Evolutionary conservation across 2,113 vertebrate species (phyloP).

Genomic region (Engystomops pustulosus): DNA sequence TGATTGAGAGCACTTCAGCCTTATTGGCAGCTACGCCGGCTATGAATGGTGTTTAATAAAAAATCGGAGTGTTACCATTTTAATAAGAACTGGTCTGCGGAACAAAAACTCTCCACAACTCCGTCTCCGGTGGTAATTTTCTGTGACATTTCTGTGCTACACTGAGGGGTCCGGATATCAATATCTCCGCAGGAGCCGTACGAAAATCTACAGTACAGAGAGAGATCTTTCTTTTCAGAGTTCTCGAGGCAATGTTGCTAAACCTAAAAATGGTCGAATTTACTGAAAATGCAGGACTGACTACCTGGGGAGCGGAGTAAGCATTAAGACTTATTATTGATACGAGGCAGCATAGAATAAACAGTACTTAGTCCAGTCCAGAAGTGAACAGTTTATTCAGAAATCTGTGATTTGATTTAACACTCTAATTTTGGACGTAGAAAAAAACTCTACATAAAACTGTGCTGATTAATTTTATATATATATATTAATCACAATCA

Average conservation of each 20-base stretch:
- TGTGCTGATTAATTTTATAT: too few relatives aligned
- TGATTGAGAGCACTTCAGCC: slow-evolving; percentile 12
- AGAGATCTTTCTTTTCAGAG: neutral
- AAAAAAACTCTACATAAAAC: neutral
- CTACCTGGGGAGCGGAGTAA: neutral
- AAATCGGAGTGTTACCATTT: neutral
- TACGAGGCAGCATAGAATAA: neutral
- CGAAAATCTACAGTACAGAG: neutral
- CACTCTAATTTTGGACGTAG: neutral
- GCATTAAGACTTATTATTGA: neutral
- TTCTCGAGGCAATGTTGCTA: neutral
- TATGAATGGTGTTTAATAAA: neutral
- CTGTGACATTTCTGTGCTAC: slow-evolving; percentile 21
- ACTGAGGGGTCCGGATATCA: neutral
- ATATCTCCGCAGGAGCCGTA: neutral
- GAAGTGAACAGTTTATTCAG: neutral
- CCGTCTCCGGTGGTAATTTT: neutral
- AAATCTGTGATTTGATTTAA: neutral
- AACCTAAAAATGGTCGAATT: neutral
- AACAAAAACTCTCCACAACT: neutral
- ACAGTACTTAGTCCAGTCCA: neutral
- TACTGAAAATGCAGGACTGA: neutral
- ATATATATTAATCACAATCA: too few relatives aligned
- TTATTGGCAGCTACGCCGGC: slow-evolving; percentile 2
- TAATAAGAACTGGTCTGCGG: neutral